Base-by-base conservation (phyloP, 1,140 invertebrate species). In the Cotesia glomerata region DNA sequence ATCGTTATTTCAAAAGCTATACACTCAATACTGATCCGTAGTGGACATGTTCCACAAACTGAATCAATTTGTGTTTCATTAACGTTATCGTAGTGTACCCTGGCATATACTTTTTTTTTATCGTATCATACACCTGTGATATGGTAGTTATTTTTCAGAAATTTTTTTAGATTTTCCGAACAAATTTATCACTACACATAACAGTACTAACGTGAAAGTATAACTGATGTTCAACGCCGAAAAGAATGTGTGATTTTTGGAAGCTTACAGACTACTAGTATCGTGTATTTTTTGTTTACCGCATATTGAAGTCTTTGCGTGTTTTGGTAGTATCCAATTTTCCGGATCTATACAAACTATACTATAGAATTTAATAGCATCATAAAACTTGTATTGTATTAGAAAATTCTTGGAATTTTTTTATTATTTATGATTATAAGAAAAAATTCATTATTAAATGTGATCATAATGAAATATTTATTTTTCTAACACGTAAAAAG, bases 241-340 rank as follows among this genome's bases (percentile, higher is more conserved):
- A 45, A 45, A 45, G 39, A 45, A 45, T 8, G 39, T 45, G 39
- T 45, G 39, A 45, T 45, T 45, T 45, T 45, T 45, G 39, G 8
- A 45, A 45, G 39, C 39, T 45, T 45, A 45, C 39, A 45, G 39
- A 45, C 11, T 45, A 13, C 36, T 63, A 18, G 35, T 45, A 59
- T 39, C 45, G 56, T 45, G 26, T 26, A 26, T 26, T 61, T 69
- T 61, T 69, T 49, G n/a, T 61, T 49, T 52, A 16, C 35, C 54
- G 34, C 36, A 61, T 39, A 59, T 14, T 14, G 45, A 61, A 69
- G 39, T 69, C 68, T 52, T 63, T 61, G 59, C 69, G 45, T 63
- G 32, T 45, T 51, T 45, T 45, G 18, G 32, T 49, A 49, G 13
- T 52, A 71, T 71, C 59, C 69, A 71, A 71, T 71, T 61, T 69